Conservation (phyloP, 2,888 invertebrate genomes). For the Dendrolimus houi region DNA sequence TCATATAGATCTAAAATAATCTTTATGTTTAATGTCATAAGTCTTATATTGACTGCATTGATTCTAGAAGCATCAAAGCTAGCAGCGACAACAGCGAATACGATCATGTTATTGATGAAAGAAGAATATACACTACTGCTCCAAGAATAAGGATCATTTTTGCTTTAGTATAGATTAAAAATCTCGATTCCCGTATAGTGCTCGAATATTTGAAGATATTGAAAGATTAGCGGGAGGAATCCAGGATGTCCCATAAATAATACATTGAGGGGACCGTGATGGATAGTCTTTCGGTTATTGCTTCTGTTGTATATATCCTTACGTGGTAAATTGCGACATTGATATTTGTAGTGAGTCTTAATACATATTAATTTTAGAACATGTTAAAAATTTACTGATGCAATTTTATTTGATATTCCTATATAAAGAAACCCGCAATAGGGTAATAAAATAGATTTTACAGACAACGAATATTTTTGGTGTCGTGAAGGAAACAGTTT, state of each 20-base stretch:
- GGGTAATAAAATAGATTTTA: too few relatives aligned
- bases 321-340: slow-evolving; percentile 4
- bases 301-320: slow-evolving; percentile 13
- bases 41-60: not conserved
- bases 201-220: slow-evolving; percentile 72
- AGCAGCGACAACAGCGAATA: not conserved
- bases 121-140: not conserved
- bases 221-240: slow-evolving; percentile 72
- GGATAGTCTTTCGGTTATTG: slow-evolving; percentile 54
- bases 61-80: not conserved
- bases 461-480: too few relatives aligned
- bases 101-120: not conserved
- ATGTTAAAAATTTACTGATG: too few relatives aligned
- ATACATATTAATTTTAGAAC: too few relatives aligned
- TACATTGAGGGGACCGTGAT: slow-evolving; percentile 71
- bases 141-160: not conserved
- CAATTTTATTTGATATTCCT: too few relatives aligned
- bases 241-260: slow-evolving; percentile 71
- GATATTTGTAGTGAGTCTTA: too few relatives aligned
- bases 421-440: too few relatives aligned
- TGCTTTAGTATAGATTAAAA: not conserved
- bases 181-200: not conserved
- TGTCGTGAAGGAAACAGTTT: too few relatives aligned
- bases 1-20: not conserved
- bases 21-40: not conserved